Conservation (phyloP, 2,888 invertebrate genomes). For the Pammene aurita region DNA sequence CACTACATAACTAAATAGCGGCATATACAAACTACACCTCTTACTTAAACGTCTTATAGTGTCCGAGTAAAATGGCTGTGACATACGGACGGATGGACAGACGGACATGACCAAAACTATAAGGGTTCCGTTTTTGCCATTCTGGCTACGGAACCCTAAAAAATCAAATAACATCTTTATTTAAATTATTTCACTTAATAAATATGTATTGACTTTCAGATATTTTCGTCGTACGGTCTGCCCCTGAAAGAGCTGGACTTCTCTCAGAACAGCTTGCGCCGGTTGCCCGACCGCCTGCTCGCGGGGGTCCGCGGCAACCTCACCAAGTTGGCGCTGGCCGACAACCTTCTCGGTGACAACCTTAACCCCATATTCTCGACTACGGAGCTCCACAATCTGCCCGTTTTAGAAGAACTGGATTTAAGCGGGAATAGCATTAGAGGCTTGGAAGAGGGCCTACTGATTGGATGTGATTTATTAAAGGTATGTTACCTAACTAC, state of each 20-base stretch:
- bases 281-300: slow-evolving; percentile 90
- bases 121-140: no score
- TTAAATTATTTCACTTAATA: no score
- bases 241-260: slow-evolving; percentile 91
- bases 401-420: slow-evolving; percentile 88
- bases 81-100: no score
- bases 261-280: slow-evolving; percentile 90
- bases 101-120: no score
- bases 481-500: slow-evolving; percentile 68
- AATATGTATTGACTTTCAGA: slow-evolving; percentile 62
- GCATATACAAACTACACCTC: no score
- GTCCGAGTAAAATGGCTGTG: no score
- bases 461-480: slow-evolving; percentile 91
- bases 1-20: no score
- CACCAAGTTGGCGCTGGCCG: slow-evolving; percentile 87
- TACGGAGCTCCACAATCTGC: slow-evolving; percentile 90
- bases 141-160: no score
- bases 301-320: slow-evolving; percentile 86
- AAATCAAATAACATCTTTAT: no score
- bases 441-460: slow-evolving; percentile 92
- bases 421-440: slow-evolving; percentile 91
- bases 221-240: slow-evolving; percentile 87
- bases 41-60: no score
- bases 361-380: slow-evolving; percentile 95
- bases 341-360: slow-evolving; percentile 94